Evolutionary conservation across 2,888 invertebrate species (phyloP).

Genomic region (Odontocolon sp.): DNA sequence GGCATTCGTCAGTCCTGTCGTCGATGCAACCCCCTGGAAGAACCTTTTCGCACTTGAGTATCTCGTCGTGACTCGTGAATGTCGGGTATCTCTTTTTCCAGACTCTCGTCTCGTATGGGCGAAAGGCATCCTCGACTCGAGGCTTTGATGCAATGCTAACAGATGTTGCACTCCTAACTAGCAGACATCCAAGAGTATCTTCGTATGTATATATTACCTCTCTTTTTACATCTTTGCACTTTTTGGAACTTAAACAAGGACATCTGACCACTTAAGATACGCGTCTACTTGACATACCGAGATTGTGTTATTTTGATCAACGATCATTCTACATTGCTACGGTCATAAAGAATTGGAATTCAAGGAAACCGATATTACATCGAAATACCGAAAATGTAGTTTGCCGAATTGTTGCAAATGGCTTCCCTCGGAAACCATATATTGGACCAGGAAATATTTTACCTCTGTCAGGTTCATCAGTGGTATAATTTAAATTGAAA

Average conservation of each 20-base stretch:
- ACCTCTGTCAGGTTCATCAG: constrained; percentile 4
- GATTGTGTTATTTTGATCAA: constrained; percentile 1
- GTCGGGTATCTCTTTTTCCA: constrained; percentile 7
- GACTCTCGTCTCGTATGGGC: constrained; percentile 9
- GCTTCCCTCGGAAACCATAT: neutral
- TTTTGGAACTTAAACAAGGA: neutral
- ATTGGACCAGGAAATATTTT: too few species aligned
- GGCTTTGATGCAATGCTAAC: constrained; percentile 35
- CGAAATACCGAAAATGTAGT: too few species aligned
- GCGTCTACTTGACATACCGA: constrained; percentile 17
- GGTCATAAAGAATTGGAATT: too few species aligned
- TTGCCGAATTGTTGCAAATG: neutral
- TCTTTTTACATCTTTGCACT: neutral
- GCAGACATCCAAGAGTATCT: constrained; percentile 10
- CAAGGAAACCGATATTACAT: too few species aligned
- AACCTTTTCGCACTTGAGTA: constrained; percentile 50
- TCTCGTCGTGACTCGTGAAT: constrained; percentile 24
- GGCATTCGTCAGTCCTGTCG: constrained; percentile 51
- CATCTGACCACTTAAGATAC: neutral
- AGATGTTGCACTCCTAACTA: constrained; percentile 29
- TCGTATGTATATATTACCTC: too few species aligned
- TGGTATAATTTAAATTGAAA: neutral
- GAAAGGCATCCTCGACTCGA: constrained; percentile 17
- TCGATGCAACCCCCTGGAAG: constrained; percentile 43
- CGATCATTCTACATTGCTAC: too few species aligned